Conservation (phyloP, 2,888 invertebrate species). For the Pogonocherus hispidulus region DNA sequence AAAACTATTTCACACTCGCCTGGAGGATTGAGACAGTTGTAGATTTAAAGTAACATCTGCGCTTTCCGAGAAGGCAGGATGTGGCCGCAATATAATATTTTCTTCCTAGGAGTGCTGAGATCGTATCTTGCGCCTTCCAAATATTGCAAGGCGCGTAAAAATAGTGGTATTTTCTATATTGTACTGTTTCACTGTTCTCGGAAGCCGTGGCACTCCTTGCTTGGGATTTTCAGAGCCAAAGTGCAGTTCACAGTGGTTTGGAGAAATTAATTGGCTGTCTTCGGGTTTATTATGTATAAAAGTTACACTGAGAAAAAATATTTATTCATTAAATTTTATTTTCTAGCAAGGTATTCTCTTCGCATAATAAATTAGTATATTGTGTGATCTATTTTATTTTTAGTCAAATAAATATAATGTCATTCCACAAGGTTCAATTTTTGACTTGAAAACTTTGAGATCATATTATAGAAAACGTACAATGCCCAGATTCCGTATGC, state of each 20-base stretch:
- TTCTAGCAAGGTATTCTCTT: too few relatives aligned
- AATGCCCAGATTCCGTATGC: too few relatives aligned
- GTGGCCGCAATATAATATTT: conserved; percentile 51
- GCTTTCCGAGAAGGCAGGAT: conserved; percentile 56
- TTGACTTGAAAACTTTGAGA: too few relatives aligned
- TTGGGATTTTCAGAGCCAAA: background rate
- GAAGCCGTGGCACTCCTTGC: background rate
- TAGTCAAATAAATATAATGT: too few relatives aligned
- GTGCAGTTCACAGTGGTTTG: background rate
- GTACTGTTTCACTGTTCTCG: background rate
- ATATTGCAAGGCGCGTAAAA: conserved; percentile 45
- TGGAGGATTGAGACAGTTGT: conserved; percentile 64
- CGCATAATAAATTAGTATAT: too few relatives aligned
- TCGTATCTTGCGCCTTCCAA: conserved; percentile 48
- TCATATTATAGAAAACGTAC: too few relatives aligned
- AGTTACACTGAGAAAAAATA: too few relatives aligned
- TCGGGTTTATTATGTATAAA: too few relatives aligned
- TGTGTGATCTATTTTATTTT: too few relatives aligned
- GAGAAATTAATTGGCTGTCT: background rate
- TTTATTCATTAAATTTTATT: too few relatives aligned
- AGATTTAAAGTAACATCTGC: conserved; percentile 58
- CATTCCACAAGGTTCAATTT: too few relatives aligned
- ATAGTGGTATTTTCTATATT: background rate
- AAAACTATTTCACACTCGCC: conserved; percentile 66
- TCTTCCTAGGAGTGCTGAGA: conserved; percentile 40